phyloP scores from a whole-genome alignment of 2,888 invertebrate genomes.

The Sepiola atlantica region DNA sequence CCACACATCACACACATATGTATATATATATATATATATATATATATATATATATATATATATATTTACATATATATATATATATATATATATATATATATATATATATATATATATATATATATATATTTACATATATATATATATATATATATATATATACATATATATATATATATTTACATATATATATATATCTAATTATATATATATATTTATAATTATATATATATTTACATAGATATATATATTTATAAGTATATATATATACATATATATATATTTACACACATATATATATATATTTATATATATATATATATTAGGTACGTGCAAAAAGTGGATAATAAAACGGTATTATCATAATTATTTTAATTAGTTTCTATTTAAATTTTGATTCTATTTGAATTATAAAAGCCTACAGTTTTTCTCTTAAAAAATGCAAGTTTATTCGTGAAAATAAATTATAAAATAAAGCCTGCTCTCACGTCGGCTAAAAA shows the following conservation, averaged over 20 bases:
- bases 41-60: neutral
- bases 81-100: neutral
- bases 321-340: neutral
- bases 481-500: too few species aligned
- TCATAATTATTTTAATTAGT: too few species aligned
- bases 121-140: neutral
- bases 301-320: neutral
- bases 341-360: too few species aligned
- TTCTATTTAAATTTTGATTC: too few species aligned
- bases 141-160: neutral
- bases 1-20: too few species aligned
- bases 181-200: neutral
- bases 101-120: neutral
- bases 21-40: neutral
- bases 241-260: neutral
- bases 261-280: neutral
- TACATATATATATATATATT: neutral
- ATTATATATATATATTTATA: neutral
- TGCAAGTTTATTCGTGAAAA: too few species aligned
- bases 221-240: neutral
- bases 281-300: neutral
- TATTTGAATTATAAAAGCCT: too few species aligned
- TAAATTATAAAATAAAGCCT: too few species aligned
- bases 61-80: neutral
- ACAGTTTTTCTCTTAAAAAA: too few species aligned